A percentile compares a stretch with the other conserved stretches of the same genome.
phyloP scores from a whole-genome alignment of 2,113 vertebrate genomes.

The Caranx melampygus region DNA sequence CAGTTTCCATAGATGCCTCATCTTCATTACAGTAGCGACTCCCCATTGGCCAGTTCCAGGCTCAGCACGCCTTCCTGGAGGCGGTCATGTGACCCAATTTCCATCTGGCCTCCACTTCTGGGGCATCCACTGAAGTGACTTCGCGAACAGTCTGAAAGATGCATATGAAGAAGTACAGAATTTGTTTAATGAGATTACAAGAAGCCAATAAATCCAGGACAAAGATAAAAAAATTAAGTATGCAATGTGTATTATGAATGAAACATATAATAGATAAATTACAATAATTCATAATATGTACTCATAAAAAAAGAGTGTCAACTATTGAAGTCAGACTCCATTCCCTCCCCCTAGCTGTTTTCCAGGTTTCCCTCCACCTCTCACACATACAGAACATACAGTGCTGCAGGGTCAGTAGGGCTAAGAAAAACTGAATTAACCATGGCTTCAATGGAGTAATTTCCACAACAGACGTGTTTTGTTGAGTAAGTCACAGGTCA shows the following conservation, averaged over 20 bases:
- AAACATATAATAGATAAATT: background rate
- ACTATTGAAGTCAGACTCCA: slow-evolving; percentile 7
- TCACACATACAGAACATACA: slow-evolving; percentile 36
- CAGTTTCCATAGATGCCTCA: slow-evolving; percentile 73
- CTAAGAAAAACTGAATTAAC: slow-evolving; percentile 37
- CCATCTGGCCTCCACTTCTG: slow-evolving; percentile 96
- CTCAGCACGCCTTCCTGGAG: slow-evolving; percentile 92
- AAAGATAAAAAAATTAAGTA: background rate
- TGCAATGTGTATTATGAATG: background rate
- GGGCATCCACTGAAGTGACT: slow-evolving; percentile 94
- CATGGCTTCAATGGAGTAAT: slow-evolving; percentile 45
- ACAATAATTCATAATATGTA: background rate
- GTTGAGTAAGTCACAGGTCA: slow-evolving; percentile 37
- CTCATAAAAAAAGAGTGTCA: slow-evolving; percentile 4
- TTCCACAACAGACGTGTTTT: slow-evolving; percentile 41
- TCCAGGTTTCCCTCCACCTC: slow-evolving; percentile 44
- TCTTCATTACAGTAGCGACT: slow-evolving; percentile 82
- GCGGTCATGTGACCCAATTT: slow-evolving; percentile 96
- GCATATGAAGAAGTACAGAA: slow-evolving; percentile 30
- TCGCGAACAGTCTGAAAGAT: slow-evolving; percentile 89
- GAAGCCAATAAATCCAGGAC: background rate
- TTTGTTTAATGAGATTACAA: slow-evolving; percentile 22
- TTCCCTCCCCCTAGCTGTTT: slow-evolving; percentile 21
- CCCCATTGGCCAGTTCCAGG: slow-evolving; percentile 89
- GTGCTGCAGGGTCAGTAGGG: slow-evolving; percentile 27